Evolutionary conservation across 1,140 invertebrate species (phyloP), one percentile per base, ranked within the genome.

Genomic region (Drosophila suzukii): DNA sequence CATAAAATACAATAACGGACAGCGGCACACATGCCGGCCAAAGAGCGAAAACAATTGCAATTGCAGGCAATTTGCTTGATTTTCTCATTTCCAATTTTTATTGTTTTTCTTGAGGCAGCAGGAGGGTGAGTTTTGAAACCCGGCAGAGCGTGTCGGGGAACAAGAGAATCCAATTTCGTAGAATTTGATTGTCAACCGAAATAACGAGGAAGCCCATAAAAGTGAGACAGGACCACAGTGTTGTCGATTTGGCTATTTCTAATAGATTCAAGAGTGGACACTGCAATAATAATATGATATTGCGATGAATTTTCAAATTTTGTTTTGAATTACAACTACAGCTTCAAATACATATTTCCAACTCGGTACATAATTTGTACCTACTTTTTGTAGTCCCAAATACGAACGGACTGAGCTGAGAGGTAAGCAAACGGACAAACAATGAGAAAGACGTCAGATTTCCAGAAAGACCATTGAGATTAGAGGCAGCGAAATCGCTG

Each of bases 131-230:
- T 76, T 30, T 67, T 39, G 30, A 30, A 36, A 51, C 53, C 41
- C 41, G 63, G 4, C 72, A 61, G 70, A 71, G 61, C 59, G 67
- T 71, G 77, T 38, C 67, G 57, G 51, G 47, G 58, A 73, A 89
- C 76, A 80, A 89, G 83, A 51, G 83, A 88, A 88, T 78, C 76
- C 83, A 88, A 88, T 88, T 88, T 89, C 72, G 80, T 77, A 80
- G 83, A 88, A 88, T 89, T 88, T 84, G 75, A 88, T 88, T 88
- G 84, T 89, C 83, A 88, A 88, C 84, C 51, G 58, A 66, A 80
- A 80, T 83, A 83, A 89, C 83, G 83, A 83, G 79, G 58, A 66
- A 76, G 59, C 55, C 74, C 61, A 61, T 55, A 60, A 58, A 61
- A 60, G 62, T 15, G 49, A 53, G 38, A 41, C 68, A 41, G 44